Base-by-base conservation (phyloP, 64 coral and sea anemone genomes). In the Pocillopora verrucosa region DNA sequence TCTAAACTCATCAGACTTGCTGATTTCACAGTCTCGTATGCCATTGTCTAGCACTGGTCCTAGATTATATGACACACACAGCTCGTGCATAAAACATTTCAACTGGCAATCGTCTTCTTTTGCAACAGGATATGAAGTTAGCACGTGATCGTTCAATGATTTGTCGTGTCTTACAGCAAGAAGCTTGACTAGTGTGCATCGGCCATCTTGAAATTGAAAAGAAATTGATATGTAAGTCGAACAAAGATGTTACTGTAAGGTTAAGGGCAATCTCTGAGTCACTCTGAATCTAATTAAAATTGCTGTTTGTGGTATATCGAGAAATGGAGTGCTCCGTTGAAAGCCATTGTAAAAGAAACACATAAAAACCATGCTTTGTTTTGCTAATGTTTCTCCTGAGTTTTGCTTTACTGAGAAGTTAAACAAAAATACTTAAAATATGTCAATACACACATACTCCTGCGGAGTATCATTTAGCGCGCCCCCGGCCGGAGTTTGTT, bases 1-100 rank as follows among this genome's bases (percentile, higher is more conserved):
- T 51, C 74, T 76, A 38, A 76, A 76, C 74, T 76, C 74, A 76
- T 76, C 74, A 9, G 74, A 76, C 45, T 76, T 45, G 74, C 74
- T 76, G 36, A 76, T 76, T 76, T 76, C 36, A 76, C 74, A 76
- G 36, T 76, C 74, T 19, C 74, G 35, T 11, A 76, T 17, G 14
- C 37, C 74, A 51, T 51, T 51, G 1, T 51, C 74, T 17, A 38
- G 4, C 36, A 51, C 36, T 45, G 74, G 74, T 9, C 74, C 74
- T 17, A 76, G 36, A 35, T 76, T 76, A 76, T 76, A 76, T 19
- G 74, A 76, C 16, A 76, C 74, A 76, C 74, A 76, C 10, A 51
- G 11, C 37, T 38, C 41, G 74, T 76, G 74, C 15, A 15, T 36
- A 13, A 76, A 45, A 37, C 74, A 76, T 76, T 51, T 76, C 1